Evolutionary conservation across 2,888 invertebrate species (phyloP).

Genomic region (Heliconius sara): DNA sequence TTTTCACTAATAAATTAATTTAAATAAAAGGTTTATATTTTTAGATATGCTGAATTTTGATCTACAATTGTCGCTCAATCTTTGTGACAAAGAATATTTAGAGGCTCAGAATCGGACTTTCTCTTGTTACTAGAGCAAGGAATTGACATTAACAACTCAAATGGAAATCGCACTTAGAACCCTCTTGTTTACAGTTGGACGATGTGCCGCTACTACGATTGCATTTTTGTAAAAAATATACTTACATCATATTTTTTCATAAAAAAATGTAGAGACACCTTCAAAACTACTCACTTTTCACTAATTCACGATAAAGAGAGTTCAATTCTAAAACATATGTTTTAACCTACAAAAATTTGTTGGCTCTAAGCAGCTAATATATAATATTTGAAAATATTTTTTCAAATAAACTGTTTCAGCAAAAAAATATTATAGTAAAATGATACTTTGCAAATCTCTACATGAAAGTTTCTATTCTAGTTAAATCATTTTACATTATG

Average conservation of each 20-base stretch:
- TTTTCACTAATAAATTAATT: neutral
- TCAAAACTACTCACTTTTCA: conserved; percentile 18
- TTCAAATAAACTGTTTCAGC: too few species aligned
- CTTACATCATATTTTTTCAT: conserved; percentile 22
- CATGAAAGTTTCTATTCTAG: neutral
- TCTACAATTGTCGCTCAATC: too few species aligned
- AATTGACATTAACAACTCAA: neutral
- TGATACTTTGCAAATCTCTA: neutral
- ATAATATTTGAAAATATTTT: neutral
- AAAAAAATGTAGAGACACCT: neutral
- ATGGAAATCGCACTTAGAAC: neutral
- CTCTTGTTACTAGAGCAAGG: too few species aligned
- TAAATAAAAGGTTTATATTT: neutral
- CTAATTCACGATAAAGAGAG: conserved; percentile 7
- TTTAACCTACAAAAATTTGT: neutral
- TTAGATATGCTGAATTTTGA: too few species aligned
- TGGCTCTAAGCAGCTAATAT: neutral
- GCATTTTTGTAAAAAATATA: neutral
- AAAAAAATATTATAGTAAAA: neutral
- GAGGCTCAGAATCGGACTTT: too few species aligned
- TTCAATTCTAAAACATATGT: conserved; percentile 13
- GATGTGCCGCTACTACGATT: neutral
- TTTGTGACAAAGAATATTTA: too few species aligned
- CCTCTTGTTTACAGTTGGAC: neutral
- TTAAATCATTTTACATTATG: neutral